Base-by-base conservation (phyloP, 2,888 invertebrate species). In the Scaptodrosophila latifasciaeformis region DNA sequence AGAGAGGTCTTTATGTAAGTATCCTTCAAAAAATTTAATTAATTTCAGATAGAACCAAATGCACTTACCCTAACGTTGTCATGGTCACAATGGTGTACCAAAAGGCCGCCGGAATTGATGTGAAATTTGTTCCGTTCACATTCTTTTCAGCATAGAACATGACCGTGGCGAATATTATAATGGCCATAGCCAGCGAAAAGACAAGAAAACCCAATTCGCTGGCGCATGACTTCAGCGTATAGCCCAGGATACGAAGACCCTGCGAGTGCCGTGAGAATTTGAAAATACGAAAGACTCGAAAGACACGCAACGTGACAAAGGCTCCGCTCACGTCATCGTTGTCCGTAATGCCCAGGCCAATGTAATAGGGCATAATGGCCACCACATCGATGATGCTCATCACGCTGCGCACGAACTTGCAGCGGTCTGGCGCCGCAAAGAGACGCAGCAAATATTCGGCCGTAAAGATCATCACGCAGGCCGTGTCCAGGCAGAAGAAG, bases 121-220 rank as follows among this genome's bases (percentile, higher is more conserved):
- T 99, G 90, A 99, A 99, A 87, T 95, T 95, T 51, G 99, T 99
- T 80, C 94, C 93, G 81, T 93, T 93, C 69, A 97, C 98, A 87
- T 98, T 98, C 89, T 99, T 99, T 90, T 99, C 99, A 47, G 99
- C 98, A 89, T 99, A 99, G 90, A 97, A 99, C 98, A 99, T 99
- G 78, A 99, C 97, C 34, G 99, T 99, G 64, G 99, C 99, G 87
- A 99, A 99, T 84, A 99, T 99, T 83, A 99, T 99, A 87, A 99
- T 99, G 82, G 99, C 99, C 99, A 99, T 99, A 65, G 98, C 97
- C 83, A 99, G 89, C 24, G 99, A 99, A 88, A 99, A 99, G 59
- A 99, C 97, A 64, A 99, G 92, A 89, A 99, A 99, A 70, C 99
- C 99, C 76, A 99, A 91, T 89, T 99, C 99, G 87, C 96, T 97